Base-by-base conservation (phyloP, 2,797 vertebrate species). In the Rhinogobio ventralis region DNA sequence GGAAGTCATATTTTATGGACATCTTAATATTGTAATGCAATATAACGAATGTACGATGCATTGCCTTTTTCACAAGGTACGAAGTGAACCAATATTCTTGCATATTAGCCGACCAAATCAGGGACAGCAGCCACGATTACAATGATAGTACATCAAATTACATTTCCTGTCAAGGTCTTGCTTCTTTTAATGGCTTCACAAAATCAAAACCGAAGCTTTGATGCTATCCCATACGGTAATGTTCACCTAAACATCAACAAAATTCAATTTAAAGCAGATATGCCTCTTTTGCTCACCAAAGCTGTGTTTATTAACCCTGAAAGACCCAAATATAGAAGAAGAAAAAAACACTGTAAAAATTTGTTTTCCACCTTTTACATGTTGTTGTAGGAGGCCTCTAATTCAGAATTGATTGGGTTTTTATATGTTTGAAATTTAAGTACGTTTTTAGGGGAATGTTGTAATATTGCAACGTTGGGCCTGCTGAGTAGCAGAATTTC, bases 1-100 rank as follows among this genome's bases (percentile, higher is more conserved):
- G 71, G 46, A 80, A 80, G 69, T 49, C 71, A 82, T 85, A 67
- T 86, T 85, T 89, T 85, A 84, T 23, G 25, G 36, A 46, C n/a
- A 49, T 36, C 49, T 74, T 87, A 86, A 83, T 76, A 73, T 42
- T 7, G 60, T 80, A 86, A 86, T 19, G 13, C 57, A 83, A 83
- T 66, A 23, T 66, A 81, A 67, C 10, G 30, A 17, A 74, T 79
- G 73, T 82, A 57, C 33, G 7, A 83, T 5, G 64, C 55, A 83
- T 57, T 85, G 57, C 15, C 13, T 46, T 9, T 80, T 82, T 45
- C 17, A 62, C 15, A 8, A 80, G 75, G 74, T 49, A 60, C 7
- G 42, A 75, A 64, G 42, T 30, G 23, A 82, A 66, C 14, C 68
- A 88, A 55, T 46, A 25, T 53, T 30, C 30, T n/a, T 0, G 15